These are phyloP conservation scores for Heliopora coerulea DNA, from an alignment of 92 coral and sea anemone species.

Conservation along the genomic window DNA sequence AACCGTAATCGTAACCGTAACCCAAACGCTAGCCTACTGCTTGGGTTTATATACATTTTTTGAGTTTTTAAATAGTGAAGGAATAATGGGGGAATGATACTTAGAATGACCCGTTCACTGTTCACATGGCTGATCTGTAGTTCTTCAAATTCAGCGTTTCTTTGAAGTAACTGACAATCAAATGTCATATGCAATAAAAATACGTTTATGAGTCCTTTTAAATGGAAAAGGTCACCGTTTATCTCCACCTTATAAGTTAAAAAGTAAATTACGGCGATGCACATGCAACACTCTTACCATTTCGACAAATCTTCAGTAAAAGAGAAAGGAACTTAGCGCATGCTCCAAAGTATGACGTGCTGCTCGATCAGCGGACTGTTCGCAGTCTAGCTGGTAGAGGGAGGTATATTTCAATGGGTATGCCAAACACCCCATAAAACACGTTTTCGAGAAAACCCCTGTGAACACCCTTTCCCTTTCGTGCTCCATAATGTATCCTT, in stretches of 20 bases:
- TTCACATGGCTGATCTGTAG: too few relatives aligned
- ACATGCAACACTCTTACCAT: constrained; percentile 36
- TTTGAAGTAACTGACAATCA: not conserved
- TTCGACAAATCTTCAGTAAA: constrained; percentile 4
- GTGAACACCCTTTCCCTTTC: not conserved
- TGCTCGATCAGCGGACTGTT: too few relatives aligned
- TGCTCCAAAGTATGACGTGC: not conserved
- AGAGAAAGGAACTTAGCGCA: not conserved
- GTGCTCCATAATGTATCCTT: not conserved
- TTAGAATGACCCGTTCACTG: too few relatives aligned
- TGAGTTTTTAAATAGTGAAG: too few relatives aligned
- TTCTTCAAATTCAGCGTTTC: not conserved
- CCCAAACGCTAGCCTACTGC: too few relatives aligned
- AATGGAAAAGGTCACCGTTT: not conserved
- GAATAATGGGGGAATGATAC: too few relatives aligned
- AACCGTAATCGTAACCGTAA: too few relatives aligned
- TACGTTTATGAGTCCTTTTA: not conserved
- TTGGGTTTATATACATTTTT: too few relatives aligned
- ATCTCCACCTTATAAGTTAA: not conserved
- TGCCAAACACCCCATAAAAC: too few relatives aligned
- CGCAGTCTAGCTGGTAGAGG: too few relatives aligned
- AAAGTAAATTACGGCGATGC: not conserved
- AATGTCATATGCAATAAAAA: too few relatives aligned
- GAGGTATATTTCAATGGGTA: too few relatives aligned
- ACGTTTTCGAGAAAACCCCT: not conserved